Percentiles rank a stretch among this genome's conserved stretches.
Evolutionary conservation across 2,113 vertebrate genomes (phyloP).

Genomic region (Puma concolor): DNA sequence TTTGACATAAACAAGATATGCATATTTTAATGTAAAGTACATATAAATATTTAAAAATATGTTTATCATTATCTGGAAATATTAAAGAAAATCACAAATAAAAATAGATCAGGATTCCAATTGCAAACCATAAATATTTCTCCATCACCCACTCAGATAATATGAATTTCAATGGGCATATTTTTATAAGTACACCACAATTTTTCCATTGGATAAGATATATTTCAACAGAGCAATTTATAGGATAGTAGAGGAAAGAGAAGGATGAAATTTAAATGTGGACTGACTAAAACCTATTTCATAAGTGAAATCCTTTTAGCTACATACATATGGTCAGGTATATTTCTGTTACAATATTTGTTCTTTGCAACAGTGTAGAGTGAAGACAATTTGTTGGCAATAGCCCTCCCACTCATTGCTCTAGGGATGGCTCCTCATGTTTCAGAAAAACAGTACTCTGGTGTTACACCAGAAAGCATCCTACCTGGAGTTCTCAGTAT

Average conservation of each 20-base stretch:
- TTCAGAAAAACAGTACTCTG: neutral
- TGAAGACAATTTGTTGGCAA: neutral
- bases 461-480: neutral
- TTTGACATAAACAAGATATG: neutral
- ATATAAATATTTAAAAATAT: neutral
- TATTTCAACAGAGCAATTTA: neutral
- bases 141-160: neutral
- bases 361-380: neutral
- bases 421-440: neutral
- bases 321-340: neutral
- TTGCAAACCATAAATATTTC: neutral
- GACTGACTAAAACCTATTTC: neutral
- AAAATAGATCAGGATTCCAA: neutral
- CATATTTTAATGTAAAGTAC: neutral
- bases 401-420: neutral
- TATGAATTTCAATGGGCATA: neutral
- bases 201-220: neutral
- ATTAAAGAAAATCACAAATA: slow-evolving; percentile 17
- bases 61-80: neutral
- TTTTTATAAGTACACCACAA: neutral
- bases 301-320: neutral
- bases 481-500: neutral
- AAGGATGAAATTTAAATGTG: neutral
- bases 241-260: neutral
- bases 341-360: neutral